These are phyloP conservation scores for Cygnus atratus DNA, from an alignment of 2,113 vertebrate species.

Conservation along the genomic window DNA sequence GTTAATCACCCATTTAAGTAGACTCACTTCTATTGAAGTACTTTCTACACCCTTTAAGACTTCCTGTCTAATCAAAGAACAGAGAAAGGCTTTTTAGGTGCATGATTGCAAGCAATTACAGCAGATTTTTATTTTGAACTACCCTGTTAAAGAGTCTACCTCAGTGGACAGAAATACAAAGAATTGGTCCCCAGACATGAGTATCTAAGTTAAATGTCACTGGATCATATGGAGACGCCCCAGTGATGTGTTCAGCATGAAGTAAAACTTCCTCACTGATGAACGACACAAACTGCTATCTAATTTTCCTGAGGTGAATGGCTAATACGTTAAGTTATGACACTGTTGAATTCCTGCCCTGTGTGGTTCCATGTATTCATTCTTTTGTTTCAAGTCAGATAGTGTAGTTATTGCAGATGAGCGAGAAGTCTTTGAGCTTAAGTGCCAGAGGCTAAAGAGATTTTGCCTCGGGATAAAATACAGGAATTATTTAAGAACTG, in stretches of 20 bases:
- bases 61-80: background rate
- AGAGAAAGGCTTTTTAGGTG: background rate
- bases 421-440: constrained; percentile 20
- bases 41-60: background rate
- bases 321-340: background rate
- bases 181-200: background rate
- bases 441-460: constrained; percentile 52
- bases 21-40: background rate
- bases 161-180: background rate
- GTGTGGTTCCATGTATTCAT: background rate
- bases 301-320: background rate
- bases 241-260: background rate
- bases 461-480: constrained; percentile 53
- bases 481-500: constrained; percentile 64
- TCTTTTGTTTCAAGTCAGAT: constrained; percentile 8
- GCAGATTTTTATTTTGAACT: background rate
- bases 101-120: background rate
- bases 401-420: background rate
- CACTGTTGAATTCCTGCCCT: background rate
- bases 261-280: background rate
- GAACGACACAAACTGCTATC: background rate
- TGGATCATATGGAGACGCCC: background rate
- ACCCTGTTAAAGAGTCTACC: background rate
- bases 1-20: background rate
- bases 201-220: background rate